phyloP scores from a whole-genome alignment of 2,888 invertebrate genomes.

The Meghimatium bilineatum region DNA sequence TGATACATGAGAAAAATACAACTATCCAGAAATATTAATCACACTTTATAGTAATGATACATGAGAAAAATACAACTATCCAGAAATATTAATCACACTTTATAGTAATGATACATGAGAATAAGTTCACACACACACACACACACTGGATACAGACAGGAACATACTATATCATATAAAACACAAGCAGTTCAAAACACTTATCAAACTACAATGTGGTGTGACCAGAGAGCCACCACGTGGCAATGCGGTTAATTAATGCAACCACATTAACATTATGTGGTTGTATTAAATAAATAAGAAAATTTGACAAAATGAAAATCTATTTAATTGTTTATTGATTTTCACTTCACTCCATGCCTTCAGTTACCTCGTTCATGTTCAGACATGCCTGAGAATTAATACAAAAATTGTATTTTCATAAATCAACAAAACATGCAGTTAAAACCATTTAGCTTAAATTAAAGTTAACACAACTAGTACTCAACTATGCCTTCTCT shows the following conservation, averaged over 20 bases:
- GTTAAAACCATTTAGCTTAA: neutral
- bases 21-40: neutral
- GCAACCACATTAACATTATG: neutral
- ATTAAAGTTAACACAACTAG: neutral
- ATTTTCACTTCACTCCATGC: slow-evolving; percentile 40
- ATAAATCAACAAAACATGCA: slow-evolving; percentile 6
- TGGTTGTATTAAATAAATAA: slow-evolving; percentile 7
- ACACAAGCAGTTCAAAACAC: neutral
- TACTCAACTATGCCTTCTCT: neutral
- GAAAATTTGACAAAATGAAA: slow-evolving; percentile 3
- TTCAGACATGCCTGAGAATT: slow-evolving; percentile 44
- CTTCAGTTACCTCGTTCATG: slow-evolving; percentile 45
- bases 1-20: no score
- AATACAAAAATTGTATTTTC: slow-evolving; percentile 21
- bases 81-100: no score
- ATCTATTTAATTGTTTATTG: neutral
- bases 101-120: no score
- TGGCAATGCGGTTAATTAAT: no score
- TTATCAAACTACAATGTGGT: neutral
- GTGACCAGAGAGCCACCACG: neutral
- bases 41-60: neutral
- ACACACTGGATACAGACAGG: neutral
- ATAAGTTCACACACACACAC: neutral
- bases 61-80: neutral
- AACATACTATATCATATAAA: neutral